These are phyloP conservation scores for Lytechinus variegatus DNA, from an alignment of 35 echinoderm and acorn worm genomes.

Conservation along the genomic window DNA sequence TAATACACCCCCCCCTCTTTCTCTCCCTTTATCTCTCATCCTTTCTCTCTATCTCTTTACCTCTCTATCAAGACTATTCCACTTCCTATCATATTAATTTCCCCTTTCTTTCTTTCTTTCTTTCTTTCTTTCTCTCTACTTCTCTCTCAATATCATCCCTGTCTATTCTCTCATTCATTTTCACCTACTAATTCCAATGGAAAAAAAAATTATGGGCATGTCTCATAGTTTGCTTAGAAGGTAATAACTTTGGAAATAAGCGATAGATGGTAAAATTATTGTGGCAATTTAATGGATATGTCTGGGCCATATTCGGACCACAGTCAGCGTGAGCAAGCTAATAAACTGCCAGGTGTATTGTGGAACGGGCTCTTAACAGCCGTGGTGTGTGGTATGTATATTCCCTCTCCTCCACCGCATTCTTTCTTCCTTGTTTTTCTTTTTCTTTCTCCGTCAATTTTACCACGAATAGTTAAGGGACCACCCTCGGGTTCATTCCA, in stretches of 20 bases:
- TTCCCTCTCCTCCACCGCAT: not conserved
- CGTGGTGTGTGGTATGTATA: not conserved
- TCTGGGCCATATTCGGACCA: slow-evolving; percentile 17
- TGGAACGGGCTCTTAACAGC: not conserved
- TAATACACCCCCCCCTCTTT: not conserved
- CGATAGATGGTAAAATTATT: slow-evolving; percentile 19
- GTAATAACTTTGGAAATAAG: slow-evolving; percentile 9
- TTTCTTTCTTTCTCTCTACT: not conserved
- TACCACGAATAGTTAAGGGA: not conserved
- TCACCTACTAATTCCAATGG: too few species aligned
- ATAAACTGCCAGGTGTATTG: slow-evolving; percentile 12
- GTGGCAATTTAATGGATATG: slow-evolving; percentile 40
- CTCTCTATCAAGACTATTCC: not conserved
- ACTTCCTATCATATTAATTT: not conserved
- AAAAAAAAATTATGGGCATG: not conserved
- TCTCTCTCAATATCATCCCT: too few species aligned
- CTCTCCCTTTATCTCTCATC: not conserved
- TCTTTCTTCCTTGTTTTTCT: not conserved
- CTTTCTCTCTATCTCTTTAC: not conserved
- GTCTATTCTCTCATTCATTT: too few species aligned
- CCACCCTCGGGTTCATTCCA: slow-evolving; percentile 8
- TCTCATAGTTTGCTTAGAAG: slow-evolving; percentile 20
- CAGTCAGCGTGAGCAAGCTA: not conserved
- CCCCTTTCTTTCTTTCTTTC: not conserved
- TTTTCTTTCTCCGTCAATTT: not conserved